phyloP scores from a whole-genome alignment of 2,113 vertebrate genomes.

The Pteruthius melanotis region DNA sequence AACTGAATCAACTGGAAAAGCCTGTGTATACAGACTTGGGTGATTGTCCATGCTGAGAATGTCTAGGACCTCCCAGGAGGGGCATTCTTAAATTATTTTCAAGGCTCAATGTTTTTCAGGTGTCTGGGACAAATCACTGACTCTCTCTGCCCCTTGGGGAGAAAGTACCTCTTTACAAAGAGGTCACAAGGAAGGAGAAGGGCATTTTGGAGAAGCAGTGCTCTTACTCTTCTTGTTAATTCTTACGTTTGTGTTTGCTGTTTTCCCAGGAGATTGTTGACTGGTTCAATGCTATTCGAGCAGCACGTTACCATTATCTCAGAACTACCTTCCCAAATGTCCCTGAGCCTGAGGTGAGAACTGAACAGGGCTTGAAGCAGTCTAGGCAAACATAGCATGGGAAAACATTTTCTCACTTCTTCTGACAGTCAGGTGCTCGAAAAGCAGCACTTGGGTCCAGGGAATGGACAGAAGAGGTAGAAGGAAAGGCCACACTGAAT shows the following conservation, averaged over 20 bases:
- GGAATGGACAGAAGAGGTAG: background rate
- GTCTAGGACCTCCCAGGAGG: background rate
- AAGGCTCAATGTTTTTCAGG: background rate
- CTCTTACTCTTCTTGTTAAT: background rate
- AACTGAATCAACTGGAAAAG: background rate
- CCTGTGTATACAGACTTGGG: background rate
- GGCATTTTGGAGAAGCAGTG: background rate
- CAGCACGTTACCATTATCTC: conserved; percentile 85
- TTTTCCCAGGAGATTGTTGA: conserved; percentile 86
- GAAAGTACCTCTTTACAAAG: background rate
- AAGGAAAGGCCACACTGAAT: background rate
- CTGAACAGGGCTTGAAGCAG: background rate
- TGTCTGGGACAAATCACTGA: background rate
- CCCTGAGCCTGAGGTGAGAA: conserved; percentile 81
- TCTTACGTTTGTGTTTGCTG: background rate
- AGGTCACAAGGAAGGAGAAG: background rate
- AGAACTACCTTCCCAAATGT: conserved; percentile 81
- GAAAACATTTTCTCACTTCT: background rate
- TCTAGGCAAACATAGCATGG: background rate
- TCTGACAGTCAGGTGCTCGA: background rate
- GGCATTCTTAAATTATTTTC: background rate
- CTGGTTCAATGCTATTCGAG: conserved; percentile 92
- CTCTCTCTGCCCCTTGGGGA: background rate
- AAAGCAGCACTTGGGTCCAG: background rate
- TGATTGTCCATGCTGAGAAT: background rate